phyloP scores from a whole-genome alignment of 2,113 vertebrate species.

The Axis porcinus region DNA sequence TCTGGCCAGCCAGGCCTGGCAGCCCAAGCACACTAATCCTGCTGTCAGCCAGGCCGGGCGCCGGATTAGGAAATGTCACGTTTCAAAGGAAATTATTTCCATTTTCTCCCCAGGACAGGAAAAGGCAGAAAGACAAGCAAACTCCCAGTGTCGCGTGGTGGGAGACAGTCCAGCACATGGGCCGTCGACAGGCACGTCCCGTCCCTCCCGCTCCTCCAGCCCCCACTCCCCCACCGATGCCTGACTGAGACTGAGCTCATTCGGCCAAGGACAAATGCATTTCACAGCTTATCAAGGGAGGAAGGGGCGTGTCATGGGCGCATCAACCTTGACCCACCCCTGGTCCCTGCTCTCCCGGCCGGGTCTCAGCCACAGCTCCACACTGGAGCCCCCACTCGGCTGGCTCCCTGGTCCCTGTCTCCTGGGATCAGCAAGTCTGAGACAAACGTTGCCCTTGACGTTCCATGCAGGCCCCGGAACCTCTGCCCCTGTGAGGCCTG shows the following conservation, averaged over 20 bases:
- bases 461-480: neutral
- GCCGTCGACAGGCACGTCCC: fast-evolving
- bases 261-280: neutral
- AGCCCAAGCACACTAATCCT: conserved; percentile 43
- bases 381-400: neutral
- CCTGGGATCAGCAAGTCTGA: neutral
- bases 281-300: neutral
- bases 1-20: conserved; percentile 58
- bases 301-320: neutral
- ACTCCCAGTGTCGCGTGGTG: neutral
- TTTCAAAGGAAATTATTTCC: conserved; percentile 75
- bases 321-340: neutral
- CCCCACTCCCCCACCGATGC: neutral
- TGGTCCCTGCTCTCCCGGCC: neutral
- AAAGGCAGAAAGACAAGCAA: conserved; percentile 66
- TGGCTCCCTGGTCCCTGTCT: neutral
- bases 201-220: fast-evolving
- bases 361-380: neutral
- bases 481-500: neutral
- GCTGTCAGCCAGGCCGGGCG: conserved; percentile 63
- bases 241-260: neutral
- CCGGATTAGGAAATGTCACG: conserved; percentile 73
- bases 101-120: conserved; percentile 66
- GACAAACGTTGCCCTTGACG: neutral
- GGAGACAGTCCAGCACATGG: conserved; percentile 8